A percentile compares a stretch with the other conserved stretches of the same genome.
These are phyloP conservation scores for Chelon labrosus DNA, from an alignment of 2,797 vertebrate genomes.

Conservation along the genomic window DNA sequence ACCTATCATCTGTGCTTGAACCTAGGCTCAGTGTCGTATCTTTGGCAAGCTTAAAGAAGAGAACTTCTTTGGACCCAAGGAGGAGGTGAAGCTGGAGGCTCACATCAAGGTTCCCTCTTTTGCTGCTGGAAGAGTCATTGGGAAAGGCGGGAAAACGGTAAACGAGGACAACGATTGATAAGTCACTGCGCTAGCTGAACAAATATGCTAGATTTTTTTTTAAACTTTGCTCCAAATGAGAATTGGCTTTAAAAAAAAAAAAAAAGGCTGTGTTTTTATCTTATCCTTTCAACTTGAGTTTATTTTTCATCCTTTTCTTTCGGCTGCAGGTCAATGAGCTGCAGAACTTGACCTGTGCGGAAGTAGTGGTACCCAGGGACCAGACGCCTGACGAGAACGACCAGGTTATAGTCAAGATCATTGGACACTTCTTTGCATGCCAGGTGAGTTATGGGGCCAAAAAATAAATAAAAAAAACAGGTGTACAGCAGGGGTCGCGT, in stretches of 20 bases:
- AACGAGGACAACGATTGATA: slow-evolving; percentile 21
- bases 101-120: slow-evolving; percentile 99
- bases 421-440: slow-evolving; percentile 99
- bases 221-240: no score
- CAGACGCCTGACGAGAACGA: slow-evolving; percentile 99
- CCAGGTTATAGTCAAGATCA: slow-evolving; percentile 99
- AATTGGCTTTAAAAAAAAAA: background rate
- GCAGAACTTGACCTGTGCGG: slow-evolving; percentile 98
- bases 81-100: slow-evolving; percentile 98
- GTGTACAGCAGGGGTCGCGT: no score
- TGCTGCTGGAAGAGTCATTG: slow-evolving; percentile 98
- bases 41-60: slow-evolving; percentile 99
- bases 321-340: slow-evolving; percentile 94
- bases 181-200: background rate
- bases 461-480: background rate
- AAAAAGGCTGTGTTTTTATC: background rate
- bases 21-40: slow-evolving; percentile 97
- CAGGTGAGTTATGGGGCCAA: slow-evolving; percentile 86
- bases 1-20: slow-evolving; percentile 8
- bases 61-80: slow-evolving; percentile 99
- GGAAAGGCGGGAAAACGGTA: slow-evolving; percentile 99
- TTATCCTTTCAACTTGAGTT: background rate
- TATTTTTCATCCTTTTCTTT: background rate
- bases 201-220: background rate
- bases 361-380: slow-evolving; percentile 98